These are phyloP conservation scores for Stenodera caucasica DNA, from an alignment of 2,888 invertebrate species.

Conservation along the genomic window DNA sequence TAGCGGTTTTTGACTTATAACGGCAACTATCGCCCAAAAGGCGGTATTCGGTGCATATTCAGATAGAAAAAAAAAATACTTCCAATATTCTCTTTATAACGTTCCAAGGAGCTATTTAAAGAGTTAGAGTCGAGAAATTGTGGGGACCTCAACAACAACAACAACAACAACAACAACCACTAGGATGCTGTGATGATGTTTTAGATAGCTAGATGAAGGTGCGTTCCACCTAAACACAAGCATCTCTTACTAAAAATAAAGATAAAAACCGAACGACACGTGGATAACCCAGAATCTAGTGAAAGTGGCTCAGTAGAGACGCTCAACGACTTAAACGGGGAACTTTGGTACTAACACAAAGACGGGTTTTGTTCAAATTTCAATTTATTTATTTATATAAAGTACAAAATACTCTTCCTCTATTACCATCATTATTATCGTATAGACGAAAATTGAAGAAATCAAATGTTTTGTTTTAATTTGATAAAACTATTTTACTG, in stretches of 20 bases:
- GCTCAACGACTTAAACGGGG: constrained; percentile 31
- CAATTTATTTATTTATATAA: not conserved
- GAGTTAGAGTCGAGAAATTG: too few species aligned
- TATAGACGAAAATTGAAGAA: not conserved
- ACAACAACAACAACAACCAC: not conserved
- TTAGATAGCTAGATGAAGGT: not conserved
- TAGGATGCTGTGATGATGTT: not conserved
- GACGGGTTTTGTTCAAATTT: constrained; percentile 3
- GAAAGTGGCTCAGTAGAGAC: constrained; percentile 44
- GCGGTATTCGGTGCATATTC: not conserved
- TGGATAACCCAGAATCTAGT: constrained; percentile 49
- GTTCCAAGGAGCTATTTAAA: too few species aligned
- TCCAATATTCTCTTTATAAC: too few species aligned
- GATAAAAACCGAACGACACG: constrained; percentile 44
- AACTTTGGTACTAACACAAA: constrained; percentile 29
- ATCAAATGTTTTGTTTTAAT: too few species aligned
- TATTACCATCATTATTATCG: not conserved
- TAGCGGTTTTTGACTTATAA: constrained; percentile 8
- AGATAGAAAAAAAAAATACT: not conserved
- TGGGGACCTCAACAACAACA: not conserved
- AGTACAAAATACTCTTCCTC: not conserved
- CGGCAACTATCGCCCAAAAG: not conserved
- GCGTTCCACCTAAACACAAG: constrained; percentile 19
- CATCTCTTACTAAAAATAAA: constrained; percentile 41
- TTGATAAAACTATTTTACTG: too few species aligned